phyloP scores from a whole-genome alignment of 2,113 vertebrate genomes.

The Atlantisia rogersi region DNA sequence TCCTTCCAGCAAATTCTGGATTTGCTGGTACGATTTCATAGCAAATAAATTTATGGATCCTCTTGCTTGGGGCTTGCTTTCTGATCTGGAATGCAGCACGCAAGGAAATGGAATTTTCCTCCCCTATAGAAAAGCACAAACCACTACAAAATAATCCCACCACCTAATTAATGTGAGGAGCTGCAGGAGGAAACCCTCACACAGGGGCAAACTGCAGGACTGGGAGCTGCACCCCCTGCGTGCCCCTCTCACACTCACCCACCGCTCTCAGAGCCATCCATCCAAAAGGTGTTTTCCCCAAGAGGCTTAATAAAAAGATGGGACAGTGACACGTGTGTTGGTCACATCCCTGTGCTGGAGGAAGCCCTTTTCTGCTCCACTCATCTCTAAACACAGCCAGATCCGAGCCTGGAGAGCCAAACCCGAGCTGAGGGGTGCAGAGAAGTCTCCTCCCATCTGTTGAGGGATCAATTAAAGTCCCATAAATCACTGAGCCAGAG shows the following conservation, averaged over 20 bases:
- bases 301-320: neutral
- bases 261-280: accelerated
- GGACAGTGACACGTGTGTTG: accelerated
- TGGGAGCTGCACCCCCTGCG: neutral
- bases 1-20: neutral
- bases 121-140: neutral
- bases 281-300: neutral
- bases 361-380: neutral
- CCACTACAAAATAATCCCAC: neutral
- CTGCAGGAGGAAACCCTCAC: neutral
- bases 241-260: neutral
- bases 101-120: neutral
- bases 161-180: neutral
- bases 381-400: neutral
- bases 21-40: neutral
- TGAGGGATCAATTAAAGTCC: neutral
- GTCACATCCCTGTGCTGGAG: neutral
- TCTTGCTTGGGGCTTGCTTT: accelerated
- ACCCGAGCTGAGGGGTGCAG: accelerated
- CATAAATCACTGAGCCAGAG: neutral
- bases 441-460: neutral
- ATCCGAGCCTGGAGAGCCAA: accelerated
- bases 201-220: neutral
- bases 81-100: accelerated
- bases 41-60: neutral